Base-by-base conservation (phyloP, 2,113 vertebrate species). In the Hoplias malabaricus region DNA sequence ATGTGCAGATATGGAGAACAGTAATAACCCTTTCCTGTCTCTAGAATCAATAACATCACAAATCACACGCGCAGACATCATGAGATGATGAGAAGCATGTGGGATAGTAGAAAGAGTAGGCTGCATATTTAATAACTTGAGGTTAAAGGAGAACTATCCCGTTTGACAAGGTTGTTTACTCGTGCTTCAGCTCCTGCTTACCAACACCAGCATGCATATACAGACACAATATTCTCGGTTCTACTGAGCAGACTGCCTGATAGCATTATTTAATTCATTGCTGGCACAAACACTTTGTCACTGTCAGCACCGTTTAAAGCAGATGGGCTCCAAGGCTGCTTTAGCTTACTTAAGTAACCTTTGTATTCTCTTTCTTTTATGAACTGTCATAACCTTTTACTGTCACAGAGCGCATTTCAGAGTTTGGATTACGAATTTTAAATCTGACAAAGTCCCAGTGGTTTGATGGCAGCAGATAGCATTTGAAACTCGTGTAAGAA, bases 401-500 rank as follows among this genome's bases (percentile, higher is more conserved):
- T 25, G 34, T 21, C 21, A 14, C 9, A 21, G 31, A 38, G 21
- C 42, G 36, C 5, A 33, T n/a, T 38, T 38, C 43, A 53, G 34
- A 50, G 72, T 48, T 50, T 13, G 36, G 43, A 31, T 43, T 31
- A 21, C 10, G 3, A 36, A 21, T 67, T 33, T 31, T 40, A 66
- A 63, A 69, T 65, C 13, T 43, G 50, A 31, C 23, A 42, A 53
- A 69, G 38, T 5, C 27, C 34, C 46, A 7, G 29, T 66, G 61
- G 34, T 13, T 27, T 68, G 43, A 59, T 16, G 56, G 31, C 46
- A 42, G 53, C 23, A n/a, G 9, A 66, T 8, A n/a, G 46, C 61
- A 40, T 75, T 63, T 70, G 25, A 75, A 53, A 75, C 27, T 3
- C 23, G 14, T 74, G 63, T 40, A 80, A 36, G 70, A 61, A 80